Evolutionary conservation across 2,113 vertebrate genomes (phyloP), one percentile per base, ranked within the genome.

Genomic region (Cochlearius cochlearius): DNA sequence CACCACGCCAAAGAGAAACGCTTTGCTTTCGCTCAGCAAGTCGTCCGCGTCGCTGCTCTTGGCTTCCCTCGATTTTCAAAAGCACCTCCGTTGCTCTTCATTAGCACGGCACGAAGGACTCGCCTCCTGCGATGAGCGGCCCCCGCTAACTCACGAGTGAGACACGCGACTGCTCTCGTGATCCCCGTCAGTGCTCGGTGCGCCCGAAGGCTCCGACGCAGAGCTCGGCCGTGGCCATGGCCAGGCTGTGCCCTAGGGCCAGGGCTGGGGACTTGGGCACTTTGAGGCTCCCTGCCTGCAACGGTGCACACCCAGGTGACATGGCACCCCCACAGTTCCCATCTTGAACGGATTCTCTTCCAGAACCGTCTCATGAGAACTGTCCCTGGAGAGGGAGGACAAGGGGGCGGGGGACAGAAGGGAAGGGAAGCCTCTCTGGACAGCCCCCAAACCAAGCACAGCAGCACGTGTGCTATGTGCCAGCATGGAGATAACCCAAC

Each of bases 121-220:
- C 2, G 1, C 38, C 21, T n/a, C 26, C 50, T 2, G 21, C 2
- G 26, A 12, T 5, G 29, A 76, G 18, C 63, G 17, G 6, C 38
- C 63, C 9, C 23, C 0, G 9, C 10, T 15, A 15, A 20, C 18
- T 4, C 18, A 29, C 11, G 58, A 10, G 39, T 0, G 22, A 78
- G 73, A 26, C 67, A 20, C 0, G 1, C 23, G 50, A 4, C 30
- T 10, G 45, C 71, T 53, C 64, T 15, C 1, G 5, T 12, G 41
- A 9, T 15, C 14, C 67, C 36, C 58, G 13, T 3, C 3, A 2
- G 41, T 3, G 30, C 69, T 25, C 0, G 2, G 36, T 2, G 15
- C 52, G 13, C 23, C 22, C n/a, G 3, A 39, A 20, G 55, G 49
- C 75, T 53, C 50, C 3, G 10, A 3, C 1, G 22, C 10, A 16